Evolutionary conservation across 2,797 vertebrate genomes (phyloP), one percentile per base, ranked within the genome.

Genomic region (Acanthopagrus latus): DNA sequence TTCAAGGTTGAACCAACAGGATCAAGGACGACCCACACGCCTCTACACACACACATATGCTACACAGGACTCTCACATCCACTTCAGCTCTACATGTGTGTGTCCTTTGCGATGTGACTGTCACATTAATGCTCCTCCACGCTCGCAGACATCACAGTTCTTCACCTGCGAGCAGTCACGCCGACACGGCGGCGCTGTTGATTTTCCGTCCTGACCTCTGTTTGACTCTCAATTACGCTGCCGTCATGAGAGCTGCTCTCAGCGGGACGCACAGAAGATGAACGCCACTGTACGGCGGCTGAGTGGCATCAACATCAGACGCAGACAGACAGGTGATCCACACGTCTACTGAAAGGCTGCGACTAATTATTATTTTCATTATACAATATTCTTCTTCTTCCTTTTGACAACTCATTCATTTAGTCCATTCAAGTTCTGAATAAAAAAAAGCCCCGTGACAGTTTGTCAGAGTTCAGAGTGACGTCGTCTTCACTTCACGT

Each of bases 1-100:
- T 64, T 88, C 90, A 94, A 92, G 91, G 93, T 91, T 87, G 89
- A 84, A 52, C 75, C 78, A 77, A 80, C 69, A 80, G 71, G 63
- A 83, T 20, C 33, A 43, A 71, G 56, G 43, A 76, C 43, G 38
- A 41, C 4, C 11, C 25, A 48, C 33, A 38, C 4, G 43, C 59
- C 46, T 58, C 47, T 44, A 60, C 63, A 74, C 52, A 64, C 66
- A 66, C 51, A 50, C 2, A 23, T 16, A 64, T 33, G 3, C 29
- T 4, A 41, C 25, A 23, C 46, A 58, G 44, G 10, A 56, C 41
- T 20, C n/a, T 16, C 17, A 20, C 58, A 48, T 55, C 5, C 47
- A 59, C 58, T 47, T 38, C 43, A 33, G 43, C 43, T 43, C 48
- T 29, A 56, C 44, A 46, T 43, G 18, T 78, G 66, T 58, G 72